phyloP scores from a whole-genome alignment of 2,797 vertebrate genomes.

The Octomys mimax region DNA sequence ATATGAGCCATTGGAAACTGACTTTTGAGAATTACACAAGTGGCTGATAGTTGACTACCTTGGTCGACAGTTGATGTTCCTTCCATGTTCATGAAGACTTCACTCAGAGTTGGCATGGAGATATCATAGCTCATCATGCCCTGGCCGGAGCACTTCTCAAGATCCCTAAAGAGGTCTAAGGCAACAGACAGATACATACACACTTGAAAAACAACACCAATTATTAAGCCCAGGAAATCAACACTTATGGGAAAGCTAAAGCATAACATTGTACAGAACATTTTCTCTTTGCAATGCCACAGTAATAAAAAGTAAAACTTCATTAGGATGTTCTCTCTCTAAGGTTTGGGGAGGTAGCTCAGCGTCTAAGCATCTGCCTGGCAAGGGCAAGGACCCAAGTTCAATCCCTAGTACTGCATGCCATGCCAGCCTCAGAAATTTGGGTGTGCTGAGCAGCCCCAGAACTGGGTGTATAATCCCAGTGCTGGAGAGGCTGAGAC shows the following conservation, averaged over 20 bases:
- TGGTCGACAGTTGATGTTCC: neutral
- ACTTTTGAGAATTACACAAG: neutral
- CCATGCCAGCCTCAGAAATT: too few relatives aligned
- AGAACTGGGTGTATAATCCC: too few relatives aligned
- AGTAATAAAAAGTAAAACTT: conserved; percentile 15
- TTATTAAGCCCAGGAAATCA: neutral
- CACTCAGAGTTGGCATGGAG: conserved; percentile 74
- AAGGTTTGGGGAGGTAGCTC: neutral
- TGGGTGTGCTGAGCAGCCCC: too few relatives aligned
- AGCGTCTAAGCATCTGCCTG: too few relatives aligned
- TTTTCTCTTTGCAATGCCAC: neutral
- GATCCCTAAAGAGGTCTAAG: conserved; percentile 75
- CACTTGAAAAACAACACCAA: neutral
- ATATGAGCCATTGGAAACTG: neutral
- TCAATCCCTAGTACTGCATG: too few relatives aligned
- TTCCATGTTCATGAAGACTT: conserved; percentile 76
- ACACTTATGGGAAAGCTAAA: neutral
- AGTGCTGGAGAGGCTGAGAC: too few relatives aligned
- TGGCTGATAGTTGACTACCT: conserved; percentile 51
- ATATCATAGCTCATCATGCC: conserved; percentile 71
- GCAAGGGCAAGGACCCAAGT: too few relatives aligned
- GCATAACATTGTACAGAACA: neutral
- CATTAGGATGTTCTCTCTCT: neutral
- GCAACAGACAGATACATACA: neutral
- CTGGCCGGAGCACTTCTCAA: conserved; percentile 53